Conservation (phyloP, 2,113 vertebrate genomes). For the Sciurus niger region DNA sequence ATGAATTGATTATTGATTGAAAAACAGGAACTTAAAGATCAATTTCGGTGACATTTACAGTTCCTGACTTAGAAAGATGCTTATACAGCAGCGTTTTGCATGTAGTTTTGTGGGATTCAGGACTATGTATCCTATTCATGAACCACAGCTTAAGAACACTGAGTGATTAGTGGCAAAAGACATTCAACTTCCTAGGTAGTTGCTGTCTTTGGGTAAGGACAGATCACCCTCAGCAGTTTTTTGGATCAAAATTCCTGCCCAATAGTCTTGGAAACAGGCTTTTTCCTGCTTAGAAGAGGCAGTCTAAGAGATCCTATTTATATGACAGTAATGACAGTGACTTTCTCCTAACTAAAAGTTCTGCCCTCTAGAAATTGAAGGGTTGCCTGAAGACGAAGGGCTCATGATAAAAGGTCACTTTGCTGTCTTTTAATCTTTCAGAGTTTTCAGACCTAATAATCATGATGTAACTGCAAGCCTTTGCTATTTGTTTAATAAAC, state of each 20-base stretch:
- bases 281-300: constrained; percentile 17
- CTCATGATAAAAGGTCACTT: background rate
- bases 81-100: background rate
- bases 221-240: background rate
- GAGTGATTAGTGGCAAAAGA: background rate
- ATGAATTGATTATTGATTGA: background rate
- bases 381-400: background rate
- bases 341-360: background rate
- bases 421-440: background rate
- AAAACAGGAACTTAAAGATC: background rate
- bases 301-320: background rate
- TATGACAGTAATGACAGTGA: background rate
- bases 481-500: background rate
- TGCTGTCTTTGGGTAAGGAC: background rate
- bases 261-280: background rate
- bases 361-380: background rate
- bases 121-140: background rate
- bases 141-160: background rate
- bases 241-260: background rate
- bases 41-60: background rate
- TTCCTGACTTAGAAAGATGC: background rate
- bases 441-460: background rate
- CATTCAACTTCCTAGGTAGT: background rate
- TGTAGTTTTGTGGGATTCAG: background rate
- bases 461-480: background rate